Conservation (phyloP, 2,113 vertebrate genomes). For the Eonycteris spelaea region DNA sequence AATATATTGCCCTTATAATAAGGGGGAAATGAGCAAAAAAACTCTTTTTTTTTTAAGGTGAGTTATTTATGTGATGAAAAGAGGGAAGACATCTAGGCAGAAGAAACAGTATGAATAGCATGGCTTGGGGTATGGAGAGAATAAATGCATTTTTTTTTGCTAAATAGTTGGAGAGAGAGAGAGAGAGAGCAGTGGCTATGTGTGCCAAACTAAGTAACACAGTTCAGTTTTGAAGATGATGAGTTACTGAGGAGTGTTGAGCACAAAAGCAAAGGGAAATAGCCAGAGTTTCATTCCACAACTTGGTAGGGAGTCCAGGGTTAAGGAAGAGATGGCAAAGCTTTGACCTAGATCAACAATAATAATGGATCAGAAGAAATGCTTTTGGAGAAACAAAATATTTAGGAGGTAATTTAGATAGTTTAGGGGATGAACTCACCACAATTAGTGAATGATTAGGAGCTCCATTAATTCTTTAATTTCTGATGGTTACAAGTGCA, state of each 20-base stretch:
- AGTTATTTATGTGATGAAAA: background rate
- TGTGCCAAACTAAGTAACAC: background rate
- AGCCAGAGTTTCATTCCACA: background rate
- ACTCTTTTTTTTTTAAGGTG: background rate
- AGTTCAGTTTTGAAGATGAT: background rate
- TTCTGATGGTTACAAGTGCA: background rate
- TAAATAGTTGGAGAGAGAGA: background rate
- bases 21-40: background rate
- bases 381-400: background rate
- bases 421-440: background rate
- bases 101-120: background rate
- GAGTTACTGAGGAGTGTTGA: background rate
- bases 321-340: background rate
- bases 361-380: background rate
- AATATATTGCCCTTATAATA: background rate
- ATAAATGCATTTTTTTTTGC: background rate
- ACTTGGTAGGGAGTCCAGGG: background rate
- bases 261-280: background rate
- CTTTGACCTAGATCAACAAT: background rate
- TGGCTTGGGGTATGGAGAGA: background rate
- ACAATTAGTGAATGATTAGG: background rate
- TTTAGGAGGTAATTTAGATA: background rate
- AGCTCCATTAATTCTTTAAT: background rate
- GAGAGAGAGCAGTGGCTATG: no score
- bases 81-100: background rate